phyloP scores from a whole-genome alignment of 2,797 vertebrate genomes.

The Anniella stebbinsi region DNA sequence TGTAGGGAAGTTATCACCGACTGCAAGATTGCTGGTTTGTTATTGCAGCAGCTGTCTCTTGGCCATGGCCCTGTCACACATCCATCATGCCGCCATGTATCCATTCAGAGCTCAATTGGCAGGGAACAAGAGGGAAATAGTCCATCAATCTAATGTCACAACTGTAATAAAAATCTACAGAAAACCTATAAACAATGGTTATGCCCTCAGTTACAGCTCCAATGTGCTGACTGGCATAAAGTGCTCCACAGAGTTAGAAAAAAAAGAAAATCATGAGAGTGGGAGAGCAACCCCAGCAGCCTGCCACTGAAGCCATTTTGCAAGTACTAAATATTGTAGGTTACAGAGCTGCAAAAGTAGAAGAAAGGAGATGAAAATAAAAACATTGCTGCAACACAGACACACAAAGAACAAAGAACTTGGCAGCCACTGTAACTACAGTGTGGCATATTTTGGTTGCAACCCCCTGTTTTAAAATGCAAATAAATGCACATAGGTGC shows the following conservation, averaged over 20 bases:
- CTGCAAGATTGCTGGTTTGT: slow-evolving; percentile 64
- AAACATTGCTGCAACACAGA: slow-evolving; percentile 6
- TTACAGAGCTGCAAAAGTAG: not conserved
- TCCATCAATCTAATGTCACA: slow-evolving; percentile 82
- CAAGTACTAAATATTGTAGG: slow-evolving; percentile 35
- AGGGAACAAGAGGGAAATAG: slow-evolving; percentile 81
- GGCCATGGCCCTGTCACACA: slow-evolving; percentile 69
- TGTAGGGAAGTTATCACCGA: slow-evolving; percentile 66
- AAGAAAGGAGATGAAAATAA: slow-evolving; percentile 22
- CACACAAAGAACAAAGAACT: slow-evolving; percentile 17
- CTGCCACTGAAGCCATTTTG: slow-evolving; percentile 46
- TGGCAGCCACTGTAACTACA: not conserved
- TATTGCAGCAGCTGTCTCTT: slow-evolving; percentile 72
- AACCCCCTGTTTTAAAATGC: not conserved
- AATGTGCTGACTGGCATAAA: slow-evolving; percentile 64
- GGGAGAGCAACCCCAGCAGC: slow-evolving; percentile 42
- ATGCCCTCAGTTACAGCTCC: slow-evolving; percentile 63
- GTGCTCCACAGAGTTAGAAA: slow-evolving; percentile 67
- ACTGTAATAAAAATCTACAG: slow-evolving; percentile 80
- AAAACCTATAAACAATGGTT: slow-evolving; percentile 79
- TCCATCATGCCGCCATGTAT: slow-evolving; percentile 81
- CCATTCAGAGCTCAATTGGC: slow-evolving; percentile 78
- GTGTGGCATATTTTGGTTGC: not conserved
- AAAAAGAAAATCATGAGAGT: slow-evolving; percentile 49
- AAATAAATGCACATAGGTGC: not conserved